Evolutionary conservation across 2,888 invertebrate genomes (phyloP), one percentile per base, ranked within the genome.

Genomic region (Drosophila aldrichi): DNA sequence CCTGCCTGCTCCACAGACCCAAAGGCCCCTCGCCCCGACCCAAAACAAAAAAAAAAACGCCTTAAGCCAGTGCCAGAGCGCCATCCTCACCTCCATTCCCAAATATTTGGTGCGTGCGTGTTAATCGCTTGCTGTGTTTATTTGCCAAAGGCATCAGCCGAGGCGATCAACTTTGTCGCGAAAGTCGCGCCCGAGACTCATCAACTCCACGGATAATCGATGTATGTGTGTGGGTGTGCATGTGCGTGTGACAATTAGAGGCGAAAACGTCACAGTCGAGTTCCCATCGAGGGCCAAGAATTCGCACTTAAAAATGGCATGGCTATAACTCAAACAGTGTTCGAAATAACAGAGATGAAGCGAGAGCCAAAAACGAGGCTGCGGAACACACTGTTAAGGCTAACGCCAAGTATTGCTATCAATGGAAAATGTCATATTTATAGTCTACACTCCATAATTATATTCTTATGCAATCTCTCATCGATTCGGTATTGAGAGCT

Each of bases 61-160:
- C 40, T n/a, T 22, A 43, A 48, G 32, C 29, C 0, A 16, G 8
- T 29, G 12, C 32, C 34, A 20, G n/a, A 34, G 22, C 54, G 16
- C n/a, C 43, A 34, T 18, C 52, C 3, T 16, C 40, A 12, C 40
- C 34, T n/a, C 46, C 57, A 20, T 20, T 29, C 51, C 41, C 38
- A 58, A 62, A 48, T 62, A 48, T 29, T 58, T 38, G 58, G 73
- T 68, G 61, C 54, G 69, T 85, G 82, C 83, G 75, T 86, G 81
- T 86, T 78, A 83, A 83, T 80, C 70, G 71, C 71, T 52, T 74
- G 87, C 80, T 83, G 78, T 81, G 82, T 82, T 82, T 82, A 82
- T 82, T 82, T 82, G 78, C 68, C 74, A 66, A 68, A 68, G 67
- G 71, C 63, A 76, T 60, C 71, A 61, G 51, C 40, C 55, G 40